Conservation (phyloP, 2,888 invertebrate species). For the Drosophila mayaguana region DNA sequence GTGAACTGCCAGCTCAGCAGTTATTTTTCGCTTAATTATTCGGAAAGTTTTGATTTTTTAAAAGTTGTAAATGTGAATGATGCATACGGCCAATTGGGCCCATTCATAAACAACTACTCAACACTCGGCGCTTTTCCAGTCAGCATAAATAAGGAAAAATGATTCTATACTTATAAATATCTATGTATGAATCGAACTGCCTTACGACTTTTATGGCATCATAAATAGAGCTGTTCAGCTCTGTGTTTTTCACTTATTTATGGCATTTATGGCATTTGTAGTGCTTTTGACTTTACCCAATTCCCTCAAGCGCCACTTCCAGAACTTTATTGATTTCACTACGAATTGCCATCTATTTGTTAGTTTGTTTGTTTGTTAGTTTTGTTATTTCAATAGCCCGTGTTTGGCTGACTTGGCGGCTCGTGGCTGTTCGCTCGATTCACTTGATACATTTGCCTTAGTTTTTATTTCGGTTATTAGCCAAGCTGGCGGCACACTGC, state of each 20-base stretch:
- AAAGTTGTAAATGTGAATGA: slow-evolving; percentile 4
- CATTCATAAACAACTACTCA: slow-evolving; percentile 32
- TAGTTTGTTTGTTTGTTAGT: slow-evolving; percentile 13
- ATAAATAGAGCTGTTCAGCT: slow-evolving; percentile 24
- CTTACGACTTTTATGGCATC: slow-evolving; percentile 34
- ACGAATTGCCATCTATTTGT: slow-evolving; percentile 1
- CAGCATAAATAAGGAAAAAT: slow-evolving; percentile 4
- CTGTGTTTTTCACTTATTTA: slow-evolving; percentile 30
- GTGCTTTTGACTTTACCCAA: slow-evolving; percentile 42
- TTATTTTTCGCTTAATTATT: slow-evolving; percentile 20
- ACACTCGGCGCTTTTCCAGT: background rate
- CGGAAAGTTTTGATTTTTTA: background rate
- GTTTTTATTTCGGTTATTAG: slow-evolving; percentile 67
- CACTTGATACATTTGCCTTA: slow-evolving; percentile 41
- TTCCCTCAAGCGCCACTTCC: slow-evolving; percentile 15
- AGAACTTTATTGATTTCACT: slow-evolving; percentile 54
- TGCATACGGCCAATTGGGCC: slow-evolving; percentile 16
- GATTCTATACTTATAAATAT: background rate
- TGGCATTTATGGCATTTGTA: slow-evolving; percentile 52
- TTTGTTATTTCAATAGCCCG: slow-evolving; percentile 19
- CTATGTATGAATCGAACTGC: slow-evolving; percentile 22
- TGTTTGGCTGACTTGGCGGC: slow-evolving; percentile 14
- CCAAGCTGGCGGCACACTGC: slow-evolving; percentile 62
- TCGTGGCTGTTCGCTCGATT: slow-evolving; percentile 26
- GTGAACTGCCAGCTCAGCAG: slow-evolving; percentile 35